Evolutionary conservation across 2,113 vertebrate genomes (phyloP).

Genomic region (Aspiorhynchus laticeps): DNA sequence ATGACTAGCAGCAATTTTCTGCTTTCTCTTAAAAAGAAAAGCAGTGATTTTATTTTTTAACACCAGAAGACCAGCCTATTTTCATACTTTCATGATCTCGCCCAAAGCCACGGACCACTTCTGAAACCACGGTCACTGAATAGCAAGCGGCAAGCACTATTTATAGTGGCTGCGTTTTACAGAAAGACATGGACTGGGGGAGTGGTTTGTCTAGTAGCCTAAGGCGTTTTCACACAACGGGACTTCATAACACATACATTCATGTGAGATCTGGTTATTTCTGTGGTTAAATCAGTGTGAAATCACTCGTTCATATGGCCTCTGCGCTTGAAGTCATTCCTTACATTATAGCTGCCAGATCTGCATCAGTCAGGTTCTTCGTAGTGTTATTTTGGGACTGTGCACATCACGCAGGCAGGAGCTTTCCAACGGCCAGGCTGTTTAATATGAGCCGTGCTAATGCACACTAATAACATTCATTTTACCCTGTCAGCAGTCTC

Average conservation of each 20-base stretch:
- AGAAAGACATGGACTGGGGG: neutral
- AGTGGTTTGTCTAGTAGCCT: neutral
- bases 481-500: constrained; percentile 14
- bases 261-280: neutral
- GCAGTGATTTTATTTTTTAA: neutral
- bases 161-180: neutral
- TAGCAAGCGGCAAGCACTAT: neutral
- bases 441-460: neutral
- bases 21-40: neutral
- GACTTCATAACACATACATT: neutral
- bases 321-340: neutral
- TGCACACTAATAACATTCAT: constrained; percentile 14
- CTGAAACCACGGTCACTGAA: neutral
- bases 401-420: neutral
- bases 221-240: neutral
- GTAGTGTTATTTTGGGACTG: neutral
- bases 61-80: neutral
- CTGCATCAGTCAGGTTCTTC: neutral
- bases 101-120: neutral
- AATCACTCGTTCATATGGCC: neutral
- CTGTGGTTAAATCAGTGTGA: constrained; percentile 20
- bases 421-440: neutral
- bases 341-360: neutral
- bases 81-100: neutral
- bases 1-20: neutral